These are phyloP conservation scores for Cervus canadensis DNA, from an alignment of 2,113 vertebrate genomes.

Conservation along the genomic window DNA sequence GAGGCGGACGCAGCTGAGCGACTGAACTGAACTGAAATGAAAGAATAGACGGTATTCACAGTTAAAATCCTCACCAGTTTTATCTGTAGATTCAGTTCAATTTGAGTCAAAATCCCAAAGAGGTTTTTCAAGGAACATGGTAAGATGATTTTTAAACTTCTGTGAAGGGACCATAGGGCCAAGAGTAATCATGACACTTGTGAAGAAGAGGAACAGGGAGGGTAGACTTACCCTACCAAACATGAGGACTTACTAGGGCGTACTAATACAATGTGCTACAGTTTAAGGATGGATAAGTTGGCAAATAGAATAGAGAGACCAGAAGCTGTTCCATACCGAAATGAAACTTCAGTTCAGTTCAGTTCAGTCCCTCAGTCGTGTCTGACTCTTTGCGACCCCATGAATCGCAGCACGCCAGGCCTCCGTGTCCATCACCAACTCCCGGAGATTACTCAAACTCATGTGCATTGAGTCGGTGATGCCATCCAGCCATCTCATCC, in stretches of 20 bases:
- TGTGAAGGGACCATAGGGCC: background rate
- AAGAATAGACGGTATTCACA: background rate
- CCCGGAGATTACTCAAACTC: too few species aligned
- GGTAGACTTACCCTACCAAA: background rate
- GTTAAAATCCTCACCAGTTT: background rate
- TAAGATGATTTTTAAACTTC: background rate
- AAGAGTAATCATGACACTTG: background rate
- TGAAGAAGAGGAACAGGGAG: background rate
- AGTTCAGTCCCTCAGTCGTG: too few species aligned
- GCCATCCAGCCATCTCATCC: too few species aligned
- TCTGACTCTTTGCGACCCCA: too few species aligned
- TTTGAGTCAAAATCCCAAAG: background rate
- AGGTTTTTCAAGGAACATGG: background rate
- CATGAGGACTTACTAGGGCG: background rate
- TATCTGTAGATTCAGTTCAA: background rate
- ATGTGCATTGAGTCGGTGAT: too few species aligned
- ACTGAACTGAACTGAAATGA: background rate
- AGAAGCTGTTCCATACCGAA: background rate
- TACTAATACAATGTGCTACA: background rate
- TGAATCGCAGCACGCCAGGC: too few species aligned
- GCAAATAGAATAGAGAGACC: background rate
- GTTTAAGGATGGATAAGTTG: background rate
- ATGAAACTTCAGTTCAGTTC: background rate
- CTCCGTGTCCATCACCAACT: too few species aligned
- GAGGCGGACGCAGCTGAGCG: background rate